phyloP scores from a whole-genome alignment of 2,888 invertebrate species.

The Drosophila paranaensis region DNA sequence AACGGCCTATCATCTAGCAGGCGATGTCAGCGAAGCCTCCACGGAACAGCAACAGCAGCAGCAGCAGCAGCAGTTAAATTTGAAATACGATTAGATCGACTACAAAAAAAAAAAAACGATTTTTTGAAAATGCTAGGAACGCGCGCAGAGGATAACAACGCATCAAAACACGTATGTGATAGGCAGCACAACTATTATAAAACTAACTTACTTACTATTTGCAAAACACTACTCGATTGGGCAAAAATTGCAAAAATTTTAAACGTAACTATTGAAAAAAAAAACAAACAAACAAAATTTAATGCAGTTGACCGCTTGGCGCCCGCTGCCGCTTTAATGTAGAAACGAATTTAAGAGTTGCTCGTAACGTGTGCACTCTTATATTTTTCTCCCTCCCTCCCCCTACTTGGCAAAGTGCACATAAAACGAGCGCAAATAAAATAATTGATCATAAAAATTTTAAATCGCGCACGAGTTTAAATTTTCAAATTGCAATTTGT shows the following conservation, averaged over 20 bases:
- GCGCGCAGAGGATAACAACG: constrained; percentile 32
- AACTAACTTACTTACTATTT: constrained; percentile 23
- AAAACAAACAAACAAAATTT: constrained; percentile 23
- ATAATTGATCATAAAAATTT: constrained; percentile 18
- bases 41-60: constrained; percentile 20
- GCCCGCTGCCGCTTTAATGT: constrained; percentile 62
- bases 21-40: constrained; percentile 6
- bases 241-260: constrained; percentile 34
- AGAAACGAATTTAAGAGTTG: constrained; percentile 68
- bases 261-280: constrained; percentile 33
- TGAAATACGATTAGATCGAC: constrained; percentile 58
- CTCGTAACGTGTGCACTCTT: constrained; percentile 43
- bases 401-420: constrained; percentile 27
- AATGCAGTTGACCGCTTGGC: constrained; percentile 49
- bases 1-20: constrained; percentile 48
- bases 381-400: constrained; percentile 23
- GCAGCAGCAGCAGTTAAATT: constrained; percentile 21
- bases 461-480: constrained; percentile 12
- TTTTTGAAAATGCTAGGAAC: constrained; percentile 13
- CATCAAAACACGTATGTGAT: constrained; percentile 61
- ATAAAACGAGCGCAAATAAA: constrained; percentile 28
- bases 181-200: constrained; percentile 60
- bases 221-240: constrained; percentile 30
- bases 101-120: constrained; percentile 22
- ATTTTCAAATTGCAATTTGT: constrained; percentile 1